A percentile compares a stretch with the other conserved stretches of the same genome.
Conservation (phyloP, 2,113 vertebrate species). For the Mus musculus region GRCm39 chr4:43406501-43407000, state of each 20-base stretch:
- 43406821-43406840: constrained; percentile 74
- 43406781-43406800: not conserved
- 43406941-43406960: constrained; percentile 39
- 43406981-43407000: too few relatives aligned
- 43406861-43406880: not conserved
- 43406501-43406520: constrained; percentile 86
- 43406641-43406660: not conserved
- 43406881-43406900: not conserved
- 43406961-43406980: not conserved
- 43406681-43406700: constrained; percentile 40
- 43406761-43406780: constrained; percentile 48
- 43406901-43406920: constrained; percentile 15
- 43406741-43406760: constrained; percentile 69
- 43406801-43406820: constrained; percentile 48
- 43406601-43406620: constrained; percentile 75
- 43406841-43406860: not conserved
- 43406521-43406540: constrained; percentile 64
- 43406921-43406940: constrained; percentile 21
- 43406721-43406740: constrained; percentile 56
- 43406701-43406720: not conserved
- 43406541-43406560: constrained; percentile 83
- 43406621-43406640: constrained; percentile 9
- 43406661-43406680: constrained; percentile 44
- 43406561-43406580: constrained; percentile 88
- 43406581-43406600: constrained; percentile 85